Evolutionary conservation across 37 sponge, comb jelly and placozoan genomes (phyloP).

Genomic region (Cladorhizidae sp.): DNA sequence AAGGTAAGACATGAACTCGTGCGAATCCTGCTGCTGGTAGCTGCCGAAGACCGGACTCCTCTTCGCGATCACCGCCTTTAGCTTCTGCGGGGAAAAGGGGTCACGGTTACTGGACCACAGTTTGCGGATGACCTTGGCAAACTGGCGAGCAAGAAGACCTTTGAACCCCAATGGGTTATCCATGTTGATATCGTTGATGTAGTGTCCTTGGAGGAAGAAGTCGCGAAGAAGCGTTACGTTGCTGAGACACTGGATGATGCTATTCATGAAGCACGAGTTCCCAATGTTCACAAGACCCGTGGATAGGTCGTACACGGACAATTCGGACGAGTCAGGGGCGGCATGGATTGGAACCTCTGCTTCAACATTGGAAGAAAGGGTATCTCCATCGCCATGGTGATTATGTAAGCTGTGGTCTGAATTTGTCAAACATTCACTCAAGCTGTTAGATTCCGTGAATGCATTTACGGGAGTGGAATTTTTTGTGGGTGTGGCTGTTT

Average conservation of each 20-base stretch:
- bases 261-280: conserved; percentile 85
- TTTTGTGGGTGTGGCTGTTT: too few species aligned
- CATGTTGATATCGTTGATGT: conserved; percentile 57
- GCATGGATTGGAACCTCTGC: background rate
- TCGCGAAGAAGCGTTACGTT: conserved; percentile 53
- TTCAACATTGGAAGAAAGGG: background rate
- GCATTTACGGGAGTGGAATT: too few species aligned
- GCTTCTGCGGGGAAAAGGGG: conserved; percentile 36
- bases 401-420: background rate
- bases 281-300: conserved; percentile 77
- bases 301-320: background rate
- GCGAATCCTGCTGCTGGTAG: conserved; percentile 84
- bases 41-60: conserved; percentile 56
- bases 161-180: conserved; percentile 80
- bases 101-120: conserved; percentile 69
- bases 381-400: too few species aligned
- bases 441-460: too few species aligned
- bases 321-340: background rate
- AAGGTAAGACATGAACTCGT: conserved; percentile 89
- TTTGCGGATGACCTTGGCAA: conserved; percentile 42
- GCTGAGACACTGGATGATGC: conserved; percentile 67
- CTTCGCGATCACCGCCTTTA: conserved; percentile 28
- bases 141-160: conserved; percentile 68
- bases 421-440: background rate
- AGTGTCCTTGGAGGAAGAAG: conserved; percentile 42